Evolutionary conservation across 2,113 vertebrate genomes (phyloP), one percentile per base, ranked within the genome.

Genomic region (Anguilla japonica): DNA sequence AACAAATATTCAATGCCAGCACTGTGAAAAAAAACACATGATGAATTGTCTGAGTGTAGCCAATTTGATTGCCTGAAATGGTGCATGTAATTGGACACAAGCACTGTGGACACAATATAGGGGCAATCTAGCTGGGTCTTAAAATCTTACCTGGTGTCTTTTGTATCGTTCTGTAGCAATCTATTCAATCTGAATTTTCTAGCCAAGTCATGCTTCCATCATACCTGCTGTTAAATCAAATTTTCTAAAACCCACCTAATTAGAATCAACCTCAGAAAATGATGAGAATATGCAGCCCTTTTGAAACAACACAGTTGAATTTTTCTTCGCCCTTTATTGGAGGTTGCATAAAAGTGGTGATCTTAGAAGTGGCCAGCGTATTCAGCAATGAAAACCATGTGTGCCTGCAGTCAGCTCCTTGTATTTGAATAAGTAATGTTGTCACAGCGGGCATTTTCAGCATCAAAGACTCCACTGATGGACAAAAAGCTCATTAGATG

Each of bases 391-490:
- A 75, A 82, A 84, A 53, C 84, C 87, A 85, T 79, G 57, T 85
- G 79, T 29, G 26, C 15, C 11, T 22, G 34, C 15, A 79, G 34
- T 63, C 2, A 80, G 79, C 79, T 39, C n/a, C 43, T 60, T 26
- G 43, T 20, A 34, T 81, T 81, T 60, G 75, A 50, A 85, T 41
- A 85, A 40, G 13, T 50, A 53, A 29, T 34, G 6, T 39, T 78
- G 79, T 41, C 83, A 75, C 87, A 85, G 84, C 43, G 29, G 83
- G 87, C 13, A 20, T 78, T 34, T 14, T 57, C 53, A 40, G 43
- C 78, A 56, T 88, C 83, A 88, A 88, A 88, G 87, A n/a, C 29
- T 75, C 83, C 26, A 75, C 26, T 85, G 71, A 56, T 75, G 63
- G 83, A 29, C 82, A 56, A 85, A 39, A 82, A 85, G 40, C 84